Evolutionary conservation across 2,888 invertebrate species (phyloP), one percentile per base, ranked within the genome.

Genomic region (Nipponacmea schrenckii): DNA sequence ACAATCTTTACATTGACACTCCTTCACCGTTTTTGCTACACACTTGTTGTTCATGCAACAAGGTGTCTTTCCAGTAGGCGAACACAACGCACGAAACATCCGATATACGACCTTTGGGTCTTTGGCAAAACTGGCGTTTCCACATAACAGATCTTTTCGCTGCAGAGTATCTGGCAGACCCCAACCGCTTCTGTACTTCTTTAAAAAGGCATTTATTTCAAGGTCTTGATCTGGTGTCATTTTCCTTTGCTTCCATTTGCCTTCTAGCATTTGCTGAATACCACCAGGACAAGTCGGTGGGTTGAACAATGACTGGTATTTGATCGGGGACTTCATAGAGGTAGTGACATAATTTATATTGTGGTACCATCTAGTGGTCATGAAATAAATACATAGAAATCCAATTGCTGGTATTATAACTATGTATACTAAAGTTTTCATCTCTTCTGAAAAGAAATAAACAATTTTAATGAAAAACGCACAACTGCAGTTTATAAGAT

Each of bases 81-180:
- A 24, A 24, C 56, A 56, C 20, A 56, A 24, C 2, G 56, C 20
- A 3, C 56, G 56, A 24, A 56, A 56, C 56, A 20, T 24, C 24
- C 56, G n/a, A 56, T 2, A 56, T 14, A 10, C 24, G 12, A 24
- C 14, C 20, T 56, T 24, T 24, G 56, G 56, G 12, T 56, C 56
- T 17, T 56, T 20, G 56, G 56, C 56, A 15, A 56, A 56, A 24
- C 20, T 56, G 24, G 56, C 10, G 14, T 56, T 56, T 56, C 56
- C 56, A 56, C 56, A 56, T 24, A 56, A 24, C 56, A 24, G 56
- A 24, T 56, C 56, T 24, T 56, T 56, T 56, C 56, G n/a, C 56
- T 56, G 56, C 10, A 56, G 24, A 12, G 20, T 24, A 24, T 56
- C 24, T 12, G 56, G 56, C 12, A 56, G 56, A 24, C 56, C 56